Percentiles rank a stretch among this genome's conserved stretches.
Evolutionary conservation across 2,797 vertebrate genomes (phyloP).

Genomic region (Oceanodroma leucorhoa): DNA sequence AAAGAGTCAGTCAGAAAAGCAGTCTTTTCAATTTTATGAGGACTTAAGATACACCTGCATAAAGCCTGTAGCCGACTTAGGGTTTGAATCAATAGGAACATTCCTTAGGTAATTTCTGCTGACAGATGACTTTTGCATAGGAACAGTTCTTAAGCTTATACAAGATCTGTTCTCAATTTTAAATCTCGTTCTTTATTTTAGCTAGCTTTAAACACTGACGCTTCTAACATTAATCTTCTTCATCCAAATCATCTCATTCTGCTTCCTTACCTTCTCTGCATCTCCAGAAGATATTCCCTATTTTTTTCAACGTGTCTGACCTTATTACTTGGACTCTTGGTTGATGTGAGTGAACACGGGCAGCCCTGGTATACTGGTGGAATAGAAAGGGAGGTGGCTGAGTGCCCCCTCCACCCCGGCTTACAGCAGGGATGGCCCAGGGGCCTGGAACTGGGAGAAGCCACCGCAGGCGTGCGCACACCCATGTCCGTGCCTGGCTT

Average conservation of each 20-base stretch:
- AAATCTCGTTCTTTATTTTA: neutral
- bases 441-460: neutral
- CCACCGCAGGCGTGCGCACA: fast-evolving
- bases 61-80: neutral
- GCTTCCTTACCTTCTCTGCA: neutral
- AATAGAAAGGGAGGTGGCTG: neutral
- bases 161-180: neutral
- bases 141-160: neutral
- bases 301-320: neutral
- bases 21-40: neutral
- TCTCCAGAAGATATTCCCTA: neutral
- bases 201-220: neutral
- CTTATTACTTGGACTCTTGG: neutral
- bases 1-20: neutral
- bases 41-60: neutral
- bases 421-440: neutral
- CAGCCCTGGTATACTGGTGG: neutral
- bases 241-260: neutral
- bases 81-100: neutral
- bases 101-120: neutral
- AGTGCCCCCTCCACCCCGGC: neutral
- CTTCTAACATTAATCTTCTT: neutral
- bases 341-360: neutral
- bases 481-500: neutral
- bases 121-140: neutral